These are phyloP conservation scores for Drosophila gunungcola DNA, from an alignment of 1,140 invertebrate genomes.

Conservation along the genomic window DNA sequence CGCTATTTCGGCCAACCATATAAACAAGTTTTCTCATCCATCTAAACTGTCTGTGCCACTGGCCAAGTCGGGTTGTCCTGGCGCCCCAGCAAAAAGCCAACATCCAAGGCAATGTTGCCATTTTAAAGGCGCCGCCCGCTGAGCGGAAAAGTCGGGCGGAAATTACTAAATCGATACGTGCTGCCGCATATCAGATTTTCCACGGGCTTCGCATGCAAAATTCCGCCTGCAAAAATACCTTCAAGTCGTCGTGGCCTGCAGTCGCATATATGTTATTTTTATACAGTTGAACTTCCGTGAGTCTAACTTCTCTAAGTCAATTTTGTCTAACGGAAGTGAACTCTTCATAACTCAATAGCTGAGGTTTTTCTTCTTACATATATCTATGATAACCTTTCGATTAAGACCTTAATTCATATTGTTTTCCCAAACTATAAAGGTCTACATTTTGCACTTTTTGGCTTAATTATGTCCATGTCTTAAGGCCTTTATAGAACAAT, in stretches of 20 bases:
- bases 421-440: too few relatives aligned
- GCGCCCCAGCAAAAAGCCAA: constrained; percentile 14
- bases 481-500: too few relatives aligned
- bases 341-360: neutral
- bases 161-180: constrained; percentile 74
- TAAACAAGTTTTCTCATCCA: constrained; percentile 59
- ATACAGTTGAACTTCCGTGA: neutral
- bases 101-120: constrained; percentile 36
- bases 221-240: constrained; percentile 31
- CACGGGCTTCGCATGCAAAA: constrained; percentile 35
- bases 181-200: constrained; percentile 53
- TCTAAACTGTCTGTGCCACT: constrained; percentile 53
- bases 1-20: constrained; percentile 44
- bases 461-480: too few relatives aligned
- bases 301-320: neutral
- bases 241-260: constrained; percentile 24
- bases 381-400: neutral
- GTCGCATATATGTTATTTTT: neutral
- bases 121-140: constrained; percentile 33
- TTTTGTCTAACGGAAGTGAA: neutral
- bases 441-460: too few relatives aligned
- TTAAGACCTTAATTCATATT: too few relatives aligned
- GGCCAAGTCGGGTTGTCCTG: constrained; percentile 25
- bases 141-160: constrained; percentile 57
- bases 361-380: neutral